Percentiles rank a stretch among this genome's conserved stretches.
Evolutionary conservation across 2,113 vertebrate genomes (phyloP).

Genomic region (Sander vitreus): DNA sequence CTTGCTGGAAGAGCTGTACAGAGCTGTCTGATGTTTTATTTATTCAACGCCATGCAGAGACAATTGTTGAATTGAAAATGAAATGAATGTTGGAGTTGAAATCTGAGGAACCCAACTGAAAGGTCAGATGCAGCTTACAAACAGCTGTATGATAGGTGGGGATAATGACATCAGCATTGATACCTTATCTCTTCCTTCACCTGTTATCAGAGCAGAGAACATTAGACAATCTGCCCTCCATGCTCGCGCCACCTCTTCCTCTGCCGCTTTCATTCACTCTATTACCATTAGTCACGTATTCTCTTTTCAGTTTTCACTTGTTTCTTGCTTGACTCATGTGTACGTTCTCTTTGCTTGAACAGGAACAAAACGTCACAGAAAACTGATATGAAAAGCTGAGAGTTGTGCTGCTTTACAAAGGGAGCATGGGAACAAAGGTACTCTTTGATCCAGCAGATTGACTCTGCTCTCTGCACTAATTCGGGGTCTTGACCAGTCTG

Average conservation of each 20-base stretch:
- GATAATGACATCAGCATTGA: constrained; percentile 27
- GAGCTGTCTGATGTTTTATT: constrained; percentile 10
- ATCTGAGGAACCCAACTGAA: neutral
- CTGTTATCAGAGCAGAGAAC: constrained; percentile 39
- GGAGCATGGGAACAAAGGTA: constrained; percentile 59
- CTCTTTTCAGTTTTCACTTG: constrained; percentile 8
- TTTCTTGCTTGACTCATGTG: constrained; percentile 2
- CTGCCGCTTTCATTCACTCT: constrained; percentile 38
- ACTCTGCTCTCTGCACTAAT: constrained; percentile 57
- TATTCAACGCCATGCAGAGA: constrained; percentile 5
- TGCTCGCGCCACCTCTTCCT: constrained; percentile 24
- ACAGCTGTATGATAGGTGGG: constrained; percentile 22
- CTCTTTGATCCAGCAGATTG: constrained; percentile 61
- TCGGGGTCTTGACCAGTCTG: constrained; percentile 47
- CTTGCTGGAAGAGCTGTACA: neutral
- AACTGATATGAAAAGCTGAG: constrained; percentile 36
- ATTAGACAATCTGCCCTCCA: constrained; percentile 26
- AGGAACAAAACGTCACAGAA: constrained; percentile 46
- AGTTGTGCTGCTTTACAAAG: constrained; percentile 42
- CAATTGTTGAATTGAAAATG: neutral
- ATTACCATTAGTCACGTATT: constrained; percentile 42
- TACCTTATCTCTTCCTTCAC: constrained; percentile 51
- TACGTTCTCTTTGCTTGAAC: constrained; percentile 8
- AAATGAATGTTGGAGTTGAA: neutral
- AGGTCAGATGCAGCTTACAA: constrained; percentile 24